Conservation (phyloP, 2,113 vertebrate species). For the Dipodomys stephensi region DNA sequence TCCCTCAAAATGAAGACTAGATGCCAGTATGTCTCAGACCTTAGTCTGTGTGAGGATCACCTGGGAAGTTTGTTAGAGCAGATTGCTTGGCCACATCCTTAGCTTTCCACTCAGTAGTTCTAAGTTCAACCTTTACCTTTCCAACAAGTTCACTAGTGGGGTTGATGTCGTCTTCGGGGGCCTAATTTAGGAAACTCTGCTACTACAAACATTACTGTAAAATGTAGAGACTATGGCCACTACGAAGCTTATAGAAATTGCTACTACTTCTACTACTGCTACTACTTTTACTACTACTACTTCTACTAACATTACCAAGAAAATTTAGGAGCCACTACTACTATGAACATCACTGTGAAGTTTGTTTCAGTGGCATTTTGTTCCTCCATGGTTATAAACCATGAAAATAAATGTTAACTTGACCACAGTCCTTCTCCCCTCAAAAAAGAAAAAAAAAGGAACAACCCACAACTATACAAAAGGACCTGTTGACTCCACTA, state of each 20-base stretch:
- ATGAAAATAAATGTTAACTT: not conserved
- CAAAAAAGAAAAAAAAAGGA: too few relatives aligned
- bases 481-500: not conserved
- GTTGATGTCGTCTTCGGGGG: too few relatives aligned
- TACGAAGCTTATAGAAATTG: too few relatives aligned
- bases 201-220: too few relatives aligned
- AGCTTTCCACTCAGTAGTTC: not conserved
- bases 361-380: not conserved
- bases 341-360: not conserved
- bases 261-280: too few relatives aligned
- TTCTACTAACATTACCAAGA: too few relatives aligned
- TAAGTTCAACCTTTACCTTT: not conserved
- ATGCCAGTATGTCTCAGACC: not conserved
- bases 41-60: not conserved
- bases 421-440: not conserved
- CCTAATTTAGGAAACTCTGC: not conserved
- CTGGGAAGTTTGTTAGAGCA: not conserved
- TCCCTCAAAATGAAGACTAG: not conserved
- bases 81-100: rapidly evolving
- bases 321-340: too few relatives aligned
- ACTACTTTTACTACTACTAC: too few relatives aligned
- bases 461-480: not conserved
- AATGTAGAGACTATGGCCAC: too few relatives aligned
- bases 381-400: constrained; percentile 22
- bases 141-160: not conserved